Percentiles rank a stretch among this genome's conserved stretches.
phyloP scores from a whole-genome alignment of 2,797 vertebrate species.

The Acanthiza pusilla region DNA sequence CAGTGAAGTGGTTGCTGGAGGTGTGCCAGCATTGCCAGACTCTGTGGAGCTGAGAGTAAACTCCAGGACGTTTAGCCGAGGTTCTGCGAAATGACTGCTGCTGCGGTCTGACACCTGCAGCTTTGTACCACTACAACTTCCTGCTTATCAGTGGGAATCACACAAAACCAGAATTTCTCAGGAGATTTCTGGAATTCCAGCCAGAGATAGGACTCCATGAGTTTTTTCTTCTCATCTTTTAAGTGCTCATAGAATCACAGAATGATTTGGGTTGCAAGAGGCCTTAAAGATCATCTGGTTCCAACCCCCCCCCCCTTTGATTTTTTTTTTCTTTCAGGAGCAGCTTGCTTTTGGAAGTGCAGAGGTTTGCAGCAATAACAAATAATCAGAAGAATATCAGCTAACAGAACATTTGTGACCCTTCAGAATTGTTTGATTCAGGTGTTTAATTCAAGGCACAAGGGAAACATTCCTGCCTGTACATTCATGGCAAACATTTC shows the following conservation, averaged over 20 bases:
- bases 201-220: neutral
- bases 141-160: neutral
- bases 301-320: accelerated
- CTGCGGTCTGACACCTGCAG: neutral
- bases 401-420: neutral
- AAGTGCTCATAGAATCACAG: neutral
- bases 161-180: neutral
- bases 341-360: neutral
- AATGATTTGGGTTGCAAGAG: neutral
- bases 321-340: neutral
- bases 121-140: neutral
- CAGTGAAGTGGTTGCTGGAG: neutral
- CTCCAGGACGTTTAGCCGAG: neutral
- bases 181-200: neutral
- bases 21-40: neutral
- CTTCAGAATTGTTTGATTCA: neutral
- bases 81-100: neutral
- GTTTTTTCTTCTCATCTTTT: neutral
- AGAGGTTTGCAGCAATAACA: neutral
- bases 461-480: neutral
- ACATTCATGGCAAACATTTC: neutral
- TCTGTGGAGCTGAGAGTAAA: neutral
- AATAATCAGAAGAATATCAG: neutral
- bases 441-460: neutral
- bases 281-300: neutral